Conservation (phyloP, 2,888 invertebrate genomes). For the Drosophila heteroneura region DNA sequence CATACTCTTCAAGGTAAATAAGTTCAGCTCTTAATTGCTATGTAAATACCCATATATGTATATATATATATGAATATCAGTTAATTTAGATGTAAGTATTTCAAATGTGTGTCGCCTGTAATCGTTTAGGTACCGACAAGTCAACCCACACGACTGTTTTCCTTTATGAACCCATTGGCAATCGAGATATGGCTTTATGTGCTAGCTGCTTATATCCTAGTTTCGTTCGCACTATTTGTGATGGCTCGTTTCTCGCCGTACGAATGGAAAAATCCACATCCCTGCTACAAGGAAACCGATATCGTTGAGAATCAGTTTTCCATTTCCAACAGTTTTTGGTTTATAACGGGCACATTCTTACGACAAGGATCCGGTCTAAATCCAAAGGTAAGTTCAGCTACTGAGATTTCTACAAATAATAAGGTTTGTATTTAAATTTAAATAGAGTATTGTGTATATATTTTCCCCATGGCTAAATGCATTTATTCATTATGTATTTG, state of each 20-base stretch:
- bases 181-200: slow-evolving; percentile 99
- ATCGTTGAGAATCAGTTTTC: slow-evolving; percentile 98
- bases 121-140: slow-evolving; percentile 92
- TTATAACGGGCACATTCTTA: slow-evolving; percentile 95
- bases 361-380: slow-evolving; percentile 94
- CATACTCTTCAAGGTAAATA: slow-evolving; percentile 95
- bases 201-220: slow-evolving; percentile 96
- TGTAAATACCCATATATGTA: background rate
- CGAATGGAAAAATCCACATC: slow-evolving; percentile 95
- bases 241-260: slow-evolving; percentile 99
- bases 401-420: background rate
- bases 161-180: slow-evolving; percentile 98
- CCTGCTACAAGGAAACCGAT: slow-evolving; percentile 93
- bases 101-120: slow-evolving; percentile 17
- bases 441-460: background rate
- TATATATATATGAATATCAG: background rate
- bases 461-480: background rate
- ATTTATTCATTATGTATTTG: background rate
- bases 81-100: background rate
- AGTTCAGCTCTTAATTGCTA: background rate
- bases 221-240: slow-evolving; percentile 97
- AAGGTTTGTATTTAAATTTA: background rate
- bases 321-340: slow-evolving; percentile 96
- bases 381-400: slow-evolving; percentile 89
- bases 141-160: slow-evolving; percentile 95